Percentiles rank a stretch among this genome's conserved stretches.
phyloP scores from a whole-genome alignment of 2,888 invertebrate genomes.

The Clitarchus hookeri region DNA sequence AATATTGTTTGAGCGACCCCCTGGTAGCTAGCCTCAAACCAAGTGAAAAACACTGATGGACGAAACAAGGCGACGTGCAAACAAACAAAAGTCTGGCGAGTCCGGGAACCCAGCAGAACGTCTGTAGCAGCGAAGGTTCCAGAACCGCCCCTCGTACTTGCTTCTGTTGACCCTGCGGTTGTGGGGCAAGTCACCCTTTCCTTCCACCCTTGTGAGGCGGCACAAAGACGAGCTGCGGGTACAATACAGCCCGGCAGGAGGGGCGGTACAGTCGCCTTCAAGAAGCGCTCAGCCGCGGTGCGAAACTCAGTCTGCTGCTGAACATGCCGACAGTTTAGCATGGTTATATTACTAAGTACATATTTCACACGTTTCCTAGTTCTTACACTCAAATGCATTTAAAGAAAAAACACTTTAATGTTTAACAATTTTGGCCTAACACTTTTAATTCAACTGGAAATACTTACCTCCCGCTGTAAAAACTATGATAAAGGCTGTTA shows the following conservation, averaged over 20 bases:
- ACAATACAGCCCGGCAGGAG: neutral
- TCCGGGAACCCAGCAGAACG: neutral
- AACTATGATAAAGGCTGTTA: no score
- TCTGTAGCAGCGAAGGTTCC: neutral
- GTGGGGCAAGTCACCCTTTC: neutral
- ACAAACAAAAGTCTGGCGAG: neutral
- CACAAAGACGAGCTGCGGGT: neutral
- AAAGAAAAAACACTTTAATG: no score
- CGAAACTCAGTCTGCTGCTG: no score
- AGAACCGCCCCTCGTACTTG: neutral
- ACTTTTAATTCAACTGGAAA: no score
- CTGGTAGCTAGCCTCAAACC: neutral
- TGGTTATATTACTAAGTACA: no score
- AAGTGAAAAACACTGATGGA: slow-evolving; percentile 2
- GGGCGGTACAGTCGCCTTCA: neutral
- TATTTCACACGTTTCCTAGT: no score
- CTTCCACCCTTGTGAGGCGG: neutral
- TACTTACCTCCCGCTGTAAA: no score
- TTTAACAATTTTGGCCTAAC: no score
- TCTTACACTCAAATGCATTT: no score
- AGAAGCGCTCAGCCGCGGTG: neutral
- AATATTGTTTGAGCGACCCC: neutral
- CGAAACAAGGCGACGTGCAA: neutral
- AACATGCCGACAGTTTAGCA: no score
- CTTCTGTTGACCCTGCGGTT: slow-evolving; percentile 8